phyloP scores from a whole-genome alignment of 2,888 invertebrate genomes.

The Hemicrepidius hirtus region DNA sequence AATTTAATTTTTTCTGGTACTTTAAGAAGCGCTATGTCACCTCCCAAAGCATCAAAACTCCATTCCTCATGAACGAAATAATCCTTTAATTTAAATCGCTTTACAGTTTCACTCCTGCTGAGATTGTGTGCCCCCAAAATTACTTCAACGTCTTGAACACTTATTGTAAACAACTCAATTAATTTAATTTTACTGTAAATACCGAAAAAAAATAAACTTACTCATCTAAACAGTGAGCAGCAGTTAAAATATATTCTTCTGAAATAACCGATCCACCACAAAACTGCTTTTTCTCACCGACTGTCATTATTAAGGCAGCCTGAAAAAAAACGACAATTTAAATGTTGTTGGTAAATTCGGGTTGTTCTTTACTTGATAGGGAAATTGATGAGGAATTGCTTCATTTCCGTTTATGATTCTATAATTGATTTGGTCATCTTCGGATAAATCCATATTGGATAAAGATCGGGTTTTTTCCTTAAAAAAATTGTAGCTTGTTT shows the following conservation, averaged over 20 bases:
- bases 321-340: neutral
- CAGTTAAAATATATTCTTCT: slow-evolving; percentile 73
- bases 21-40: slow-evolving; percentile 72
- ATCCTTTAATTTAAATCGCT: slow-evolving; percentile 57
- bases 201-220: neutral
- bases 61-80: slow-evolving; percentile 66
- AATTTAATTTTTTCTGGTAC: slow-evolving; percentile 67
- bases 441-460: no score
- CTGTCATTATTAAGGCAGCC: neutral
- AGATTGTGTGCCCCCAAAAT: slow-evolving; percentile 63
- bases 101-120: slow-evolving; percentile 62
- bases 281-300: slow-evolving; percentile 69
- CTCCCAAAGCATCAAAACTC: slow-evolving; percentile 60
- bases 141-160: slow-evolving; percentile 55
- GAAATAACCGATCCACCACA: slow-evolving; percentile 74
- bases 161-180: no score
- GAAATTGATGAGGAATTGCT: slow-evolving; percentile 32
- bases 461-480: no score
- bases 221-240: slow-evolving; percentile 73
- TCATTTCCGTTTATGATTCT: slow-evolving; percentile 45
- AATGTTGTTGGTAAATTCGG: no score
- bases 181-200: neutral
- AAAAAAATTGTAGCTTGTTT: no score
- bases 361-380: slow-evolving; percentile 37
- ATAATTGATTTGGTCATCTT: neutral